Conservation (phyloP, 2,797 vertebrate genomes). For the Poeciliopsis paucimaculata region DNA sequence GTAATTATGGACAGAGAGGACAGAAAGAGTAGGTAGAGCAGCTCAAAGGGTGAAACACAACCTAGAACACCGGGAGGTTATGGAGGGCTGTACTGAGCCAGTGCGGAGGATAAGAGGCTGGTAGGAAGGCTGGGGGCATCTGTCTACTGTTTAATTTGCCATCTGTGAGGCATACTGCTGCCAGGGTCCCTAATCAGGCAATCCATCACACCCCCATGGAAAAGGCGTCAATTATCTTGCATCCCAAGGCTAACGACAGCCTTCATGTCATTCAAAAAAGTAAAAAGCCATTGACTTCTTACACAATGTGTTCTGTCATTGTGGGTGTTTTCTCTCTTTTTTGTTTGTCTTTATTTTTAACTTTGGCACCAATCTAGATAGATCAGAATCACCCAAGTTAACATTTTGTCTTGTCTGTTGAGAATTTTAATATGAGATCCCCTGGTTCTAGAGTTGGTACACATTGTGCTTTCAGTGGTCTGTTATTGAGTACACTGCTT, state of each 20-base stretch:
- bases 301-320: slow-evolving; percentile 1
- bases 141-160: slow-evolving; percentile 80
- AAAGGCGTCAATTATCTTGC: slow-evolving; percentile 79
- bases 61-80: slow-evolving; percentile 43
- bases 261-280: slow-evolving; percentile 47
- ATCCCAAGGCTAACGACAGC: slow-evolving; percentile 51
- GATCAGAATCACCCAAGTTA: slow-evolving; percentile 2
- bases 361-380: slow-evolving; percentile 1
- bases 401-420: not conserved
- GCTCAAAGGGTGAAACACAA: slow-evolving; percentile 21
- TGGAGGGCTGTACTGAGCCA: slow-evolving; percentile 31
- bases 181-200: slow-evolving; percentile 85
- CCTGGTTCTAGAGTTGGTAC: not conserved
- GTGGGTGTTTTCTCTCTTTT: not conserved
- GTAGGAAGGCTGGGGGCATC: slow-evolving; percentile 65
- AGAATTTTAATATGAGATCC: not conserved
- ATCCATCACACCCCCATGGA: slow-evolving; percentile 84
- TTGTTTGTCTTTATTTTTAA: not conserved
- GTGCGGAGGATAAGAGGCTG: slow-evolving; percentile 49
- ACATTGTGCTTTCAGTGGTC: slow-evolving; percentile 24
- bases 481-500: not conserved
- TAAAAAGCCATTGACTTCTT: slow-evolving; percentile 40
- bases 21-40: not conserved
- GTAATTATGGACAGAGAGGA: not conserved
- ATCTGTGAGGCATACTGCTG: slow-evolving; percentile 84